These are phyloP conservation scores for Cynodonichthys magdalenae DNA, from an alignment of 2,797 vertebrate species.

Conservation along the genomic window DNA sequence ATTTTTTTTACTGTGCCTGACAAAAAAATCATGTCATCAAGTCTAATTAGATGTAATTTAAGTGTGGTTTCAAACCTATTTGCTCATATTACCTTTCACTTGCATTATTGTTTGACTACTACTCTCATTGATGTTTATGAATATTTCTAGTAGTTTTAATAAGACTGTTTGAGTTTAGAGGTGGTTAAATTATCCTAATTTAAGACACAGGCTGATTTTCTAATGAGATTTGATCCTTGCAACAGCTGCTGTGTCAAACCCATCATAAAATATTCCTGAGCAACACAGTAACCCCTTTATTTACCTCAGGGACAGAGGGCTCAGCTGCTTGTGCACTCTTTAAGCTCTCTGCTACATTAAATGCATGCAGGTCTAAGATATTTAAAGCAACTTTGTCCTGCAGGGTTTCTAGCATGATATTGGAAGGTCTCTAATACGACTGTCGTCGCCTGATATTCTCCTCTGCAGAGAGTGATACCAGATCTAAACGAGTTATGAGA, in stretches of 20 bases:
- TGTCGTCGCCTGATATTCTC: slow-evolving; percentile 16
- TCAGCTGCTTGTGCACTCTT: neutral
- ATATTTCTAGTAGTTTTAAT: neutral
- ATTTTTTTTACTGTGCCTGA: neutral
- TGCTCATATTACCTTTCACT: neutral
- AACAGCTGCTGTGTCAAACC: slow-evolving; percentile 22
- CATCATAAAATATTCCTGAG: slow-evolving; percentile 22
- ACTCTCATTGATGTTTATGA: neutral
- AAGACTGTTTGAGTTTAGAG: neutral
- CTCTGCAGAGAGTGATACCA: slow-evolving; percentile 27
- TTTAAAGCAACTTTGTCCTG: slow-evolving; percentile 16
- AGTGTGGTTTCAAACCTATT: neutral
- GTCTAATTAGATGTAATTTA: no score
- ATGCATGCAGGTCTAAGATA: slow-evolving; percentile 13
- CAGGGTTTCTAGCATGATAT: slow-evolving; percentile 17
- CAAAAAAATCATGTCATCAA: neutral
- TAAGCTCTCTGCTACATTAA: slow-evolving; percentile 3
- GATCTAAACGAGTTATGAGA: slow-evolving; percentile 50
- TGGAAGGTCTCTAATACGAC: slow-evolving; percentile 24
- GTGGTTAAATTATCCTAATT: no score
- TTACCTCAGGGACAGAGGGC: neutral
- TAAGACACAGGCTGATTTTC: neutral
- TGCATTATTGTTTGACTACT: neutral
- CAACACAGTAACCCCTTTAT: slow-evolving; percentile 13
- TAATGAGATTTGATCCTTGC: slow-evolving; percentile 3